Conservation (phyloP, 2,113 vertebrate species). For the Dipodomys ordii region DNA sequence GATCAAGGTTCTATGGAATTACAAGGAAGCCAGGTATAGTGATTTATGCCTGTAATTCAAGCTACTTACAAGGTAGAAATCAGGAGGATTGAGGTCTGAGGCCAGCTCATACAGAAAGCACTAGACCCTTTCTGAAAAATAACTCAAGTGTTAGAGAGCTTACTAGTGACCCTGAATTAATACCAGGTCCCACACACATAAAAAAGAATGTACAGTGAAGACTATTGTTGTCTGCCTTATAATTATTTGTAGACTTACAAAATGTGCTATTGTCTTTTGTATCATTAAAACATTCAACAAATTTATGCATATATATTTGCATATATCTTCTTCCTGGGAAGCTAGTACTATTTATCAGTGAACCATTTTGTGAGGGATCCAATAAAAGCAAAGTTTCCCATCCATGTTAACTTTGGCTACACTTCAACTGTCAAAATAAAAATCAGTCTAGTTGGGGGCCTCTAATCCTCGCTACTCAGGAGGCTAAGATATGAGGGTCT, state of each 20-base stretch:
- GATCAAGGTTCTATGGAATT: background rate
- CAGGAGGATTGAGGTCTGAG: too few species aligned
- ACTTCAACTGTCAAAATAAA: constrained; percentile 7
- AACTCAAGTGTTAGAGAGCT: too few species aligned
- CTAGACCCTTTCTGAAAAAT: too few species aligned
- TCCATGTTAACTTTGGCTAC: background rate
- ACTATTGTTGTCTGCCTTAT: background rate
- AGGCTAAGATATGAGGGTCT: too few species aligned
- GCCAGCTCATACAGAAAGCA: too few species aligned
- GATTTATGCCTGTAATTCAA: too few species aligned
- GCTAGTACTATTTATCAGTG: background rate
- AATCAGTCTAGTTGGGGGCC: background rate
- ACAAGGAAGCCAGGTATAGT: background rate
- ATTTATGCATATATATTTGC: background rate
- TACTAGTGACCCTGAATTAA: too few species aligned
- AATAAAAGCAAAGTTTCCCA: background rate
- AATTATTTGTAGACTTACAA: background rate
- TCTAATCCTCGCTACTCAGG: too few species aligned
- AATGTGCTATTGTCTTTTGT: background rate
- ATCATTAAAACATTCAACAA: background rate
- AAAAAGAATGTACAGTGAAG: background rate
- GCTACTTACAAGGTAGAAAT: too few species aligned
- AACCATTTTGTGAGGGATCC: background rate
- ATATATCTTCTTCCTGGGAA: background rate
- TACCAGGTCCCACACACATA: too few species aligned